These are phyloP conservation scores for Arizona elegans DNA, from an alignment of 2,113 vertebrate species.

Conservation along the genomic window DNA sequence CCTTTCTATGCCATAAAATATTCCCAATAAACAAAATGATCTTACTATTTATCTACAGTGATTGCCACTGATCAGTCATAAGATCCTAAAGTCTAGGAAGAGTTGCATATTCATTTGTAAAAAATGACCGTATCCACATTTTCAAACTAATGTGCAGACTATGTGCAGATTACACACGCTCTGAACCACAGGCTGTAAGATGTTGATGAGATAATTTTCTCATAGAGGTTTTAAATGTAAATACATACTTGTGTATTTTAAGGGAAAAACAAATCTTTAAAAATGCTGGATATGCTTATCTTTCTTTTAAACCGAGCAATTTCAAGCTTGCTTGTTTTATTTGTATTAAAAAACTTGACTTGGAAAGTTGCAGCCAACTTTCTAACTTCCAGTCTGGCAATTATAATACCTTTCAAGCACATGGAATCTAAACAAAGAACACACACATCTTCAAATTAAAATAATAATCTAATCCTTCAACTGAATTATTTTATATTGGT, in stretches of 20 bases:
- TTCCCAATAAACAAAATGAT: constrained; percentile 32
- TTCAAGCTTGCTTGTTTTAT: constrained; percentile 7
- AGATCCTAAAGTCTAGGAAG: neutral
- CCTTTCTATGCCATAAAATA: neutral
- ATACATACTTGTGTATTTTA: neutral
- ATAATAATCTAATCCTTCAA: constrained; percentile 63
- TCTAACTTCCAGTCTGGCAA: constrained; percentile 22
- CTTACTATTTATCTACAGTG: constrained; percentile 39
- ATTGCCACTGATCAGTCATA: constrained; percentile 40
- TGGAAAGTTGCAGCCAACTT: constrained; percentile 1
- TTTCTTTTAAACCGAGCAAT: neutral
- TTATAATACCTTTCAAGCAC: constrained; percentile 45
- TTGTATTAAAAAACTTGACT: neutral
- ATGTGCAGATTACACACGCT: neutral
- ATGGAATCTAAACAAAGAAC: constrained; percentile 57
- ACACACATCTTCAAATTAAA: constrained; percentile 62
- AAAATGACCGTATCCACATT: neutral
- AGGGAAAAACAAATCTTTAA: neutral
- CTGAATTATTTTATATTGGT: constrained; percentile 59
- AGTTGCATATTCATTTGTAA: neutral
- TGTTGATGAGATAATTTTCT: neutral
- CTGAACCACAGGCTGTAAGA: neutral
- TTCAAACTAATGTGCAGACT: neutral
- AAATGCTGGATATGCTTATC: neutral
- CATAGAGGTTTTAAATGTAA: neutral